Conservation (phyloP, 2,888 invertebrate species). For the Baccha elongata region DNA sequence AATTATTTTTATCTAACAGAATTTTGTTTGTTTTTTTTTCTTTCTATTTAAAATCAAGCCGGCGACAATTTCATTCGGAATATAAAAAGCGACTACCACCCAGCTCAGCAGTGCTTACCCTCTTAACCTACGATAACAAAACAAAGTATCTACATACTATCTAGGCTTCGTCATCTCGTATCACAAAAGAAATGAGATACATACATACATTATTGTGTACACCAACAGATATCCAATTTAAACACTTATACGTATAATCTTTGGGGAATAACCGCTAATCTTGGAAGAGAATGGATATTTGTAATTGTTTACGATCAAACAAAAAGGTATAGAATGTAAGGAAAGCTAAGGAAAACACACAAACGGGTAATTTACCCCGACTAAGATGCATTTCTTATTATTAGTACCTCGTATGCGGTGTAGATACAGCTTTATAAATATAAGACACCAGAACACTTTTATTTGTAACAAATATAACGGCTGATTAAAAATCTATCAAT, state of each 20-base stretch:
- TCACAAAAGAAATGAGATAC: constrained; percentile 37
- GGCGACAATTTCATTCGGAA: constrained; percentile 35
- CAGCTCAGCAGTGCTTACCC: constrained; percentile 31
- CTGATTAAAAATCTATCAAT: neutral
- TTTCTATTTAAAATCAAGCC: neutral
- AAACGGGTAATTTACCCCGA: constrained; percentile 48
- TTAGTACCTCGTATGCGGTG: constrained; percentile 32
- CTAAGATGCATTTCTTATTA: constrained; percentile 14
- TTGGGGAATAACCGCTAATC: constrained; percentile 64
- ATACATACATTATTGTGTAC: constrained; percentile 1
- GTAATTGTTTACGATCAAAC: constrained; percentile 10
- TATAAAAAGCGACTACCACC: constrained; percentile 39
- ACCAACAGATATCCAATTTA: constrained; percentile 17
- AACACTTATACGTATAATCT: constrained; percentile 20
- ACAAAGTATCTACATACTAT: too few species aligned
- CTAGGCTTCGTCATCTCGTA: constrained; percentile 45
- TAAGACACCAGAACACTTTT: too few species aligned
- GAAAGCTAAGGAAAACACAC: constrained; percentile 10
- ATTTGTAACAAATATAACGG: too few species aligned
- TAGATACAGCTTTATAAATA: neutral
- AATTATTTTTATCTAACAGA: constrained; percentile 9
- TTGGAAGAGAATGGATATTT: constrained; percentile 32
- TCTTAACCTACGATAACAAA: constrained; percentile 54
- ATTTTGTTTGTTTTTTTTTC: neutral
- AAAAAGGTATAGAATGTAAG: neutral